These are phyloP conservation scores for Geophilus truncorum DNA, from an alignment of 2,888 invertebrate genomes.

Conservation along the genomic window DNA sequence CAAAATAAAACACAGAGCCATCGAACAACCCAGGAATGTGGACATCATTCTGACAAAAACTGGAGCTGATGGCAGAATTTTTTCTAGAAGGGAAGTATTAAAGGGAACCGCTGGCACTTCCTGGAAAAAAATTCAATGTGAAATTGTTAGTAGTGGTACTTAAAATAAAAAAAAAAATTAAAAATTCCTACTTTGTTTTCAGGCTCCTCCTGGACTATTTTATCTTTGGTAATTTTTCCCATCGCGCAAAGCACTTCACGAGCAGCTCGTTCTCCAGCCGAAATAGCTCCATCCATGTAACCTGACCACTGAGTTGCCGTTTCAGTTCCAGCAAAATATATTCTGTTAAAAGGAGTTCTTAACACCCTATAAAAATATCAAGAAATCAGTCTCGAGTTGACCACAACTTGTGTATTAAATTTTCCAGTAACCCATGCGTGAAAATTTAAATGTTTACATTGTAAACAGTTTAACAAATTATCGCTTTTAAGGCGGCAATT, in stretches of 20 bases:
- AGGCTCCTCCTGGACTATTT: background rate
- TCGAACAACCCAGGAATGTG: constrained; percentile 29
- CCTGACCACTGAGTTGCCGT: constrained; percentile 47
- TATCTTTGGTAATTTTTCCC: background rate
- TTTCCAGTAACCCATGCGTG: too few species aligned
- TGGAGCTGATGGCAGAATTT: constrained; percentile 38
- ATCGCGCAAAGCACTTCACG: constrained; percentile 38
- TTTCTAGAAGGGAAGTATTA: constrained; percentile 34
- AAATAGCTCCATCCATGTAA: constrained; percentile 47
- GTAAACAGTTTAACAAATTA: too few species aligned
- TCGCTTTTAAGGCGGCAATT: too few species aligned
- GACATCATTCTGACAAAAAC: constrained; percentile 35
- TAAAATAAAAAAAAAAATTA: too few species aligned
- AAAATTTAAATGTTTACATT: too few species aligned
- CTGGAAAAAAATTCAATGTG: constrained; percentile 32
- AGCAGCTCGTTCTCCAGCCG: constrained; percentile 44
- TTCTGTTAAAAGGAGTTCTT: too few species aligned
- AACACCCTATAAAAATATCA: too few species aligned
- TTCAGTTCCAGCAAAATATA: constrained; percentile 48
- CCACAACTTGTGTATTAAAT: too few species aligned
- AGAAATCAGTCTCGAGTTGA: too few species aligned
- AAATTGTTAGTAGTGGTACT: background rate
- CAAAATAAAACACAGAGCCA: constrained; percentile 7
- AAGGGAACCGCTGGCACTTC: constrained; percentile 36
- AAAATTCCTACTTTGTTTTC: background rate